Evolutionary conservation across 1,140 invertebrate genomes (phyloP).

Genomic region (Amyelois transitella): DNA sequence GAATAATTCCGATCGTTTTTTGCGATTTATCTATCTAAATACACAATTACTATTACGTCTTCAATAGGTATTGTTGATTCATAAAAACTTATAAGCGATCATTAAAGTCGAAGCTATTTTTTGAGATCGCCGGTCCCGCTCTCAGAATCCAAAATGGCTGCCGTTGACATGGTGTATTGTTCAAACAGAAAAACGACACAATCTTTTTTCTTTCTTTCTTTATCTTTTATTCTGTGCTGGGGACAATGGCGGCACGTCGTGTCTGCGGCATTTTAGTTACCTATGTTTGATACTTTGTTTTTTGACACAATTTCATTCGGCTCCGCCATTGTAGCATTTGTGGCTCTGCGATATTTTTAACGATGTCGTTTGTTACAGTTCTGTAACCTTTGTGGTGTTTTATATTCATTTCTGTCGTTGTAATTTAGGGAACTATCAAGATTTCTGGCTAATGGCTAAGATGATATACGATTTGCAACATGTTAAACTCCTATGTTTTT

Average conservation of each 20-base stretch:
- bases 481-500: too few relatives aligned
- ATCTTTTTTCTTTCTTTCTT: constrained; percentile 56
- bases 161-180: constrained; percentile 62
- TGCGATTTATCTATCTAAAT: neutral
- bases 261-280: constrained; percentile 52
- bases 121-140: constrained; percentile 20
- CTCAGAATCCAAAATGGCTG: constrained; percentile 52
- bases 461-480: too few relatives aligned
- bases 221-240: constrained; percentile 49
- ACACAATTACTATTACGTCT: neutral
- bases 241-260: constrained; percentile 54
- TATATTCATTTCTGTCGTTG: neutral
- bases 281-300: constrained; percentile 34
- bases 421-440: too few relatives aligned
- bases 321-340: neutral
- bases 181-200: constrained; percentile 64
- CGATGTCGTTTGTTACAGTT: neutral
- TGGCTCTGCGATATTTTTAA: neutral
- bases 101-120: constrained; percentile 3
- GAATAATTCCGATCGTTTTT: too few relatives aligned
- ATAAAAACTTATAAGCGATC: constrained; percentile 4
- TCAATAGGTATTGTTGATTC: neutral
- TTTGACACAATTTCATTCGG: constrained; percentile 7
- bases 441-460: too few relatives aligned
- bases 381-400: neutral